Evolutionary conservation across 2,888 invertebrate species (phyloP), one percentile per base, ranked within the genome.

Genomic region (Bombylius major): DNA sequence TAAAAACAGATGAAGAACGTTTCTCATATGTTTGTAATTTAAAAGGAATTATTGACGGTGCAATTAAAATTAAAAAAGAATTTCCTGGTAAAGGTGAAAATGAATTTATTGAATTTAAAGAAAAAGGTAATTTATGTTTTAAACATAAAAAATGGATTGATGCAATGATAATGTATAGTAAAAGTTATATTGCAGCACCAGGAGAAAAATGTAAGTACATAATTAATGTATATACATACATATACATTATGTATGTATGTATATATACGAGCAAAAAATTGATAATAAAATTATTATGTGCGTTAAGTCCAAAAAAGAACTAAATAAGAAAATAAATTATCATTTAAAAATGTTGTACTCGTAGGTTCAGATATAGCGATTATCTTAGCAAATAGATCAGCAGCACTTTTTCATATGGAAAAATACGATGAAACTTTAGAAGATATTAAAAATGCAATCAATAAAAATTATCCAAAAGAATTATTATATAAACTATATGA

Each of bases 381-480:
- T 47, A 76, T 87, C 6, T 75, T 86, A 62, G 89, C 88, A 1
- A 92, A 91, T 70, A 80, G 91, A 11, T 90, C 91, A 39, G 91
- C 91, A 0, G 80, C 86, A 0, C 76, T 89, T 45, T 87, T 85
- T 65, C 87, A 89, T 65, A 70, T 89, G 68, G 76, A 83, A 58
- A 80, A 82, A 61, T 82, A 80, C 66, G 79, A 84, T 60, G 78
- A 82, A 50, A 80, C 86, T 0, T 68, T 92, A 46, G 75, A 79
- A 9, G 91, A 92, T 65, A 83, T 87, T n/a, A 77, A 81, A 51
- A 78, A 84, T 56, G 81, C 86, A 13, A 68, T 86, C 2, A 72
- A 79, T 11, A 62, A 65, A 34, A 82, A 80, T 11, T 91, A 90
- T 66, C 89, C 90, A 0, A 75, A 77, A 48, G 81, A 87, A 59